Base-by-base conservation (phyloP, 2,797 vertebrate species). In the Psittacula derbiana region DNA sequence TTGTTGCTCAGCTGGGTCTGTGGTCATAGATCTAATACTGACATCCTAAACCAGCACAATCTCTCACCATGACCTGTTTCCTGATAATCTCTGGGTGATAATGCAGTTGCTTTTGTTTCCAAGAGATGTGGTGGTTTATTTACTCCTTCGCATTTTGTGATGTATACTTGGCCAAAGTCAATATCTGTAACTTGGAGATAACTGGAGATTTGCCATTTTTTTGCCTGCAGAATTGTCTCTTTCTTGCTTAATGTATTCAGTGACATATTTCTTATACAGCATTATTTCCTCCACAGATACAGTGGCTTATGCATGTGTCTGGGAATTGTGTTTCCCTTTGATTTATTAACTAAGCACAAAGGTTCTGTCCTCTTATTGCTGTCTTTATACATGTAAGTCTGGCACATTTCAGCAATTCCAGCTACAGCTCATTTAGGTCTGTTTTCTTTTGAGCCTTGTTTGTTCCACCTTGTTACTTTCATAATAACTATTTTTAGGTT, bases 391-490 rank as follows among this genome's bases (percentile, higher is more conserved):
- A 72, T 50, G 49, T 49, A 82, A 92, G 55, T 58, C 72, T 88
- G 69, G 41, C 74, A 91, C 0, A 1, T 93, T 95, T 92, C 84
- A 93, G 49, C 61, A 83, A 82, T 89, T 95, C 65, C 61, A 89
- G 46, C 78, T 94, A 82, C 61, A 87, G 65, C 36, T 88, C 65
- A 55, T 93, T 94, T 91, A 83, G 33, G 14, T 53, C 57, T 91
- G 46, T 60, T 82, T 88, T 89, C 47, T 86, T 93, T 83, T 86
- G 24, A 88, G 49, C 27, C 61, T 57, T 91, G 41, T 89, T 92
- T 92, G 61, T 86, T 94, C 92, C 65, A 87, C 40, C 40, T 86
- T 90, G 94, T 90, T 96, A 89, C 80, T 92, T 95, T 78, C 16
- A n/a, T 43, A 93, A 62, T 44, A 92, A 83, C 46, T 90, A 38